Evolutionary conservation across 2,113 vertebrate genomes (phyloP), one percentile per base, ranked within the genome.

Genomic region (Gasterosteus nipponicus): DNA sequence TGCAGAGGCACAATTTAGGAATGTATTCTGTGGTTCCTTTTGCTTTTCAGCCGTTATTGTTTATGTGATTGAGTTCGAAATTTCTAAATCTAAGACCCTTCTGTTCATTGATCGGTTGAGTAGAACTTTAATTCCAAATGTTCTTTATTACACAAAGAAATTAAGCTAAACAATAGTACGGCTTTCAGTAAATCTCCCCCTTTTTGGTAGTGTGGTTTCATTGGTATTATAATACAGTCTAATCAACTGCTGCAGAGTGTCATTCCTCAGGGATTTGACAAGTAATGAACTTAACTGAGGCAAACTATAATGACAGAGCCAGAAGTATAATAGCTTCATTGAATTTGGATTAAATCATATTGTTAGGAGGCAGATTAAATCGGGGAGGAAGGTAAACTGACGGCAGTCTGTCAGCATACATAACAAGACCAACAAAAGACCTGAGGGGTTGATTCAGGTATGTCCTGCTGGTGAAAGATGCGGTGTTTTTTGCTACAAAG

Each of bases 281-380:
- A 15, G 57, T n/a, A 71, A 85, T 76, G 60, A 75, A 76, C 31
- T 75, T 58, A 81, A 79, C 51, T 42, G 33, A 69, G 54, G 38
- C 64, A 41, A 61, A 71, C 57, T 35, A 72, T n/a, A 72, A 72
- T 18, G 67, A 42, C 44, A 69, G 33, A 60, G 66, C 10, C 62
- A 41, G 69, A 77, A 61, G 76, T 57, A 80, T 69, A 88, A 86
- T 38, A 73, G 75, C 42, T 10, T 46, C 69, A 86, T 67, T 87
- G 69, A 83, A 69, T 66, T 29, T 39, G 54, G 33, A 77, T 61
- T 58, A 73, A 71, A 83, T 79, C 60, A 56, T 78, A 51, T 33
- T 78, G 68, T 65, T 77, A 31, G 19, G 68, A 80, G 58, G 68
- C 63, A 65, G 79, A 86, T 78, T 82, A 75, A 73, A 72, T 78